These are phyloP conservation scores for Oeneis ivallda DNA, from an alignment of 2,888 invertebrate genomes.

Conservation along the genomic window DNA sequence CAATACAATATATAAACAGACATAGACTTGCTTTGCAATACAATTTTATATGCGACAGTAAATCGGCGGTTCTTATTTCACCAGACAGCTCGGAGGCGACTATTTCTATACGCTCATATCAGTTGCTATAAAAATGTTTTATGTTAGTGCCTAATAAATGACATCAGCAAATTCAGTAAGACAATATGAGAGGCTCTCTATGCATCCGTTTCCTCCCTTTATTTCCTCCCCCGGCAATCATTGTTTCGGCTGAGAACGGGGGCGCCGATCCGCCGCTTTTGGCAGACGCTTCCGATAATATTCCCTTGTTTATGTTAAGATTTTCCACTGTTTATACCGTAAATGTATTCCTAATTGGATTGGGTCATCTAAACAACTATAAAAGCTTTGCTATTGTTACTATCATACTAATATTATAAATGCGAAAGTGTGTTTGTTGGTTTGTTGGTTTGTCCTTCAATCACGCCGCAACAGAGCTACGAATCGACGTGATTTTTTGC, in stretches of 20 bases:
- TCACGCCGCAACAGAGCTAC: too few relatives aligned
- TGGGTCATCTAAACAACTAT: constrained; percentile 46
- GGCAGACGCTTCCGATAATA: constrained; percentile 62
- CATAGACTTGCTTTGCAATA: constrained; percentile 50
- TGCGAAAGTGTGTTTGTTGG: too few relatives aligned
- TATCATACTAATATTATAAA: constrained; percentile 15
- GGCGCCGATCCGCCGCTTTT: constrained; percentile 70
- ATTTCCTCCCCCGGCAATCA: constrained; percentile 70
- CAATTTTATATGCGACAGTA: constrained; percentile 73
- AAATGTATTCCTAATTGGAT: constrained; percentile 65
- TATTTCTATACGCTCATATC: constrained; percentile 70
- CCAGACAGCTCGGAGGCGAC: constrained; percentile 62
- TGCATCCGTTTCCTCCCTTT: constrained; percentile 74
- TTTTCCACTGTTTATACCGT: constrained; percentile 52
- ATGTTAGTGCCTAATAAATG: constrained; percentile 82
- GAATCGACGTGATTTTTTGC: too few relatives aligned
- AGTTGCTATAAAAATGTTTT: constrained; percentile 79
- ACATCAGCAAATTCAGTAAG: constrained; percentile 81
- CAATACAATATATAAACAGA: constrained; percentile 26
- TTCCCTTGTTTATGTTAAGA: constrained; percentile 67
- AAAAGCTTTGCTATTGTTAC: constrained; percentile 38
- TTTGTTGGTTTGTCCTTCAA: too few relatives aligned
- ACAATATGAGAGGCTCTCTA: constrained; percentile 75
- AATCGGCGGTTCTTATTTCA: constrained; percentile 71
- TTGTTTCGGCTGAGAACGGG: constrained; percentile 67